A percentile compares a stretch with the other conserved stretches of the same genome.
phyloP scores from a whole-genome alignment of 2,888 invertebrate genomes.

The Meta bourneti region DNA sequence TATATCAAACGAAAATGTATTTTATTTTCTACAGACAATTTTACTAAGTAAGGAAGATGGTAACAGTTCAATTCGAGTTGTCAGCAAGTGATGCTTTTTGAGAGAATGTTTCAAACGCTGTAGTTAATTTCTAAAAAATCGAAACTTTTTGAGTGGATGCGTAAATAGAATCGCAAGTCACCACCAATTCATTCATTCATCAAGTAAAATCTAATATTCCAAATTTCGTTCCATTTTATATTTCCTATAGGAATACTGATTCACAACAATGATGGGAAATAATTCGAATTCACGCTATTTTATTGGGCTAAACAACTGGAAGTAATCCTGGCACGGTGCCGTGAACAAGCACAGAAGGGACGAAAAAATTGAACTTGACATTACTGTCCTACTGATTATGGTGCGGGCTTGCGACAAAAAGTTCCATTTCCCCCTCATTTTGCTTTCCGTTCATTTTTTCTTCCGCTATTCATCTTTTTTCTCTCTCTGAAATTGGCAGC shows the following conservation, averaged over 20 bases:
- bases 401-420: background rate
- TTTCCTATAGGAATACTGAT: no score
- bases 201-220: background rate
- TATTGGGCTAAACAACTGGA: conserved; percentile 11
- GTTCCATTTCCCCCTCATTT: conserved; percentile 1
- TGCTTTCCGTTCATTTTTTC: background rate
- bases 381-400: conserved; percentile 46
- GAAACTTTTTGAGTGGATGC: no score
- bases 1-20: no score
- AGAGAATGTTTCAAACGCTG: no score
- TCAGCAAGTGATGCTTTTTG: no score
- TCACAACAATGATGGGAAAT: no score
- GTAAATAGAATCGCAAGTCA: no score
- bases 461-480: conserved; percentile 5
- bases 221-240: no score
- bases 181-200: background rate
- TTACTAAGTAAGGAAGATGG: no score
- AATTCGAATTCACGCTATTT: background rate
- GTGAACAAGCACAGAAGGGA: conserved; percentile 30
- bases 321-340: conserved; percentile 44
- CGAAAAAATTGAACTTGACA: conserved; percentile 42
- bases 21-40: no score
- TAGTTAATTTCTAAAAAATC: no score
- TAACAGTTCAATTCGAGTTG: no score
- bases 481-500: background rate